These are phyloP conservation scores for human DNA, from an alignment of 2,113 vertebrate species.

Conservation along the genomic window DNA sequence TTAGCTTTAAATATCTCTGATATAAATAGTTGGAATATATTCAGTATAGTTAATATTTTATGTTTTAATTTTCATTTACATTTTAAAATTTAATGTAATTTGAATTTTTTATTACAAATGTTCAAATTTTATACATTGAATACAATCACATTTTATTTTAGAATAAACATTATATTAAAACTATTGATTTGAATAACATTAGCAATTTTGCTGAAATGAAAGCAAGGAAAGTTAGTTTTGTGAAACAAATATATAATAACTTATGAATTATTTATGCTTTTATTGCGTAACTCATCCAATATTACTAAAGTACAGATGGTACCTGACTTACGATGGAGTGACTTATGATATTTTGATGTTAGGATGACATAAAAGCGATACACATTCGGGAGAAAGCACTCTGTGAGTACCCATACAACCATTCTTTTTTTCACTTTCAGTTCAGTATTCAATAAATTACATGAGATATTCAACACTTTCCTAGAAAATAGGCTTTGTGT, in stretches of 20 bases:
- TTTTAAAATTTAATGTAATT: slow-evolving; percentile 11
- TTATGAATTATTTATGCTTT: slow-evolving; percentile 26
- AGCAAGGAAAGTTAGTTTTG: not conserved
- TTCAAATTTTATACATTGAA: not conserved
- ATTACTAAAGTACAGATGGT: not conserved
- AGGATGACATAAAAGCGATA: not conserved
- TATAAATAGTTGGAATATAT: not conserved
- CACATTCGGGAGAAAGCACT: not conserved
- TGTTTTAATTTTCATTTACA: slow-evolving; percentile 10
- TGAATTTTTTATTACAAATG: slow-evolving; percentile 15
- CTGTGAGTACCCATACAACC: not conserved
- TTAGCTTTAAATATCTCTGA: not conserved
- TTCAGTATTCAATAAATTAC: not conserved
- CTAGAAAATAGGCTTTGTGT: not conserved
- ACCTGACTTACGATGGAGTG: not conserved
- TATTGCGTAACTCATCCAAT: not conserved
- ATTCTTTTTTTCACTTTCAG: not conserved
- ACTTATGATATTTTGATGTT: not conserved
- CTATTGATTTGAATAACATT: not conserved
- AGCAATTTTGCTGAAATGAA: not conserved
- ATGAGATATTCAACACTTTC: not conserved
- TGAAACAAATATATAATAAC: not conserved
- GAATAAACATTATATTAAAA: not conserved
- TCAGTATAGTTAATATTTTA: slow-evolving; percentile 13
- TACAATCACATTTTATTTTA: not conserved